phyloP scores from a whole-genome alignment of 2,113 vertebrate genomes.

The Sterna hirundo region DNA sequence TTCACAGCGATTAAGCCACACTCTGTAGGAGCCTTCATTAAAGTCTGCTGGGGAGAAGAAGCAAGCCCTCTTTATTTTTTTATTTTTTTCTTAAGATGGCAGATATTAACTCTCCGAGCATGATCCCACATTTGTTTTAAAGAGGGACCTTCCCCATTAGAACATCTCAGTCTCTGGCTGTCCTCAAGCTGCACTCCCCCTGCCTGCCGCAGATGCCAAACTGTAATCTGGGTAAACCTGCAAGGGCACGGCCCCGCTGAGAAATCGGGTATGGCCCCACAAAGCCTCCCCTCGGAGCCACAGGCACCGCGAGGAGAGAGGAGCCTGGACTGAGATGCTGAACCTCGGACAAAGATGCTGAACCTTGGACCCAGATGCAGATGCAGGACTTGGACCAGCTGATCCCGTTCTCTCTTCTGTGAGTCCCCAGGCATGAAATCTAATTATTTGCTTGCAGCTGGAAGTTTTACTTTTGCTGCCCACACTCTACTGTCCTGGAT shows the following conservation, averaged over 20 bases:
- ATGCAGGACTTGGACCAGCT: background rate
- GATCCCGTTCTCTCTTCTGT: background rate
- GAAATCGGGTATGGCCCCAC: background rate
- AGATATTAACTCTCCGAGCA: background rate
- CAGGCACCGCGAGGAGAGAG: background rate
- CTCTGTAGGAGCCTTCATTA: conserved; percentile 45
- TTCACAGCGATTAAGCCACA: conserved; percentile 54
- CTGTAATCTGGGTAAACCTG: background rate
- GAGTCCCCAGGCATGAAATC: background rate
- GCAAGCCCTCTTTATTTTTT: background rate
- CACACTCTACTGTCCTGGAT: background rate
- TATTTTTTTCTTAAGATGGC: background rate
- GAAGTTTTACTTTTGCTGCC: background rate
- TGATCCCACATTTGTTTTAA: background rate
- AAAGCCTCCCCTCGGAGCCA: background rate
- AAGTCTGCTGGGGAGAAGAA: conserved; percentile 5
- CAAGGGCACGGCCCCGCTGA: background rate
- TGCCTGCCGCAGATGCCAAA: background rate
- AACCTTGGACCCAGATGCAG: background rate
- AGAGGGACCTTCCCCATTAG: background rate
- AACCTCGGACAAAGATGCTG: background rate
- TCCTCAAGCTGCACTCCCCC: background rate
- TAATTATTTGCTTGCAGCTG: background rate
- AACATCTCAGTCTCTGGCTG: background rate
- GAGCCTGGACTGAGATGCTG: background rate